Evolutionary conservation across 2,113 vertebrate genomes (phyloP).

Genomic region (Corythoichthys haematopterus): DNA sequence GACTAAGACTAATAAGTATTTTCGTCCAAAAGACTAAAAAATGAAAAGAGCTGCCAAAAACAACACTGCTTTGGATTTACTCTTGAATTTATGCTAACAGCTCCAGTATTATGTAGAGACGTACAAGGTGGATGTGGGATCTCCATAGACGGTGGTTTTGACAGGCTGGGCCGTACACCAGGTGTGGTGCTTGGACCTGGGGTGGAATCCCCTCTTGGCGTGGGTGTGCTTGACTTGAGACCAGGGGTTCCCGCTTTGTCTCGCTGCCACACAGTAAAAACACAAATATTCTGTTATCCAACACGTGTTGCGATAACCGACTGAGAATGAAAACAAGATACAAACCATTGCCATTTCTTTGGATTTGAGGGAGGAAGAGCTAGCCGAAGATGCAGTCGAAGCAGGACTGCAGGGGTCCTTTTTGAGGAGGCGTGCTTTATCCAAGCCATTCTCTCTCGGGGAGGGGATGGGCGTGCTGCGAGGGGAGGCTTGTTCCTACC

Average conservation of each 20-base stretch:
- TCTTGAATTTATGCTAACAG: not conserved
- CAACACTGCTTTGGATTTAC: too few relatives aligned
- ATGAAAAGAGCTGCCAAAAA: too few relatives aligned
- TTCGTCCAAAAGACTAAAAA: too few relatives aligned
- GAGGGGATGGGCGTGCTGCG: slow-evolving; percentile 89
- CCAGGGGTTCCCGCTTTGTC: slow-evolving; percentile 92
- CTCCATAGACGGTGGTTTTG: slow-evolving; percentile 89
- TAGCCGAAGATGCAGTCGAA: slow-evolving; percentile 90
- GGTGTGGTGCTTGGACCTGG: slow-evolving; percentile 87
- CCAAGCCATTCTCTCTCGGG: slow-evolving; percentile 88
- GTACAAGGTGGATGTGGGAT: slow-evolving; percentile 88
- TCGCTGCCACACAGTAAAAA: slow-evolving; percentile 72
- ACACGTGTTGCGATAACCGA: not conserved
- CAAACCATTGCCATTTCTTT: slow-evolving; percentile 74
- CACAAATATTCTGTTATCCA: not conserved
- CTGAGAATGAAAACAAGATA: not conserved
- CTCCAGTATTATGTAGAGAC: slow-evolving; percentile 7
- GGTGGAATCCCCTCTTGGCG: slow-evolving; percentile 87
- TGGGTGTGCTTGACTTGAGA: slow-evolving; percentile 92
- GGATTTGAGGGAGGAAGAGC: slow-evolving; percentile 93
- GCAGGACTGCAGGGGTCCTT: slow-evolving; percentile 92
- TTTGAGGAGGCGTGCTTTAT: slow-evolving; percentile 86
- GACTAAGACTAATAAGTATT: too few relatives aligned
- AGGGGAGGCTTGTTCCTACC: slow-evolving; percentile 85
- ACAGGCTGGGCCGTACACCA: slow-evolving; percentile 83